Conservation (phyloP, 2,113 vertebrate species). For the Elephantulus edwardii region DNA sequence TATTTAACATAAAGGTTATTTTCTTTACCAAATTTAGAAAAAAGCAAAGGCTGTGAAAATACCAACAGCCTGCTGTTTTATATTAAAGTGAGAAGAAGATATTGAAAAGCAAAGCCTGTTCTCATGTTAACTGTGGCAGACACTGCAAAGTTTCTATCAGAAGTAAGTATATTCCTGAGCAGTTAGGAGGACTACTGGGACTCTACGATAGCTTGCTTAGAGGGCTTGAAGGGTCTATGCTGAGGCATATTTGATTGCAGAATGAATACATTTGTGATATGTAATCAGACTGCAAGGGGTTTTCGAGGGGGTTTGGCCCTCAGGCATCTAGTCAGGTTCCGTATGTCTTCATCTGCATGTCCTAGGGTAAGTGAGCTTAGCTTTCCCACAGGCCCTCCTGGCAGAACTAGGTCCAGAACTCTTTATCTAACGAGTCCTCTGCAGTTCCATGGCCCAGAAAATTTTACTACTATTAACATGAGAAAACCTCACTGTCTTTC, state of each 20-base stretch:
- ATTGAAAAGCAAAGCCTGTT: slow-evolving; percentile 47
- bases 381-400: not conserved
- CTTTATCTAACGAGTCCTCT: not conserved
- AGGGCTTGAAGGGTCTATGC: not conserved
- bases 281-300: not conserved
- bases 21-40: slow-evolving; percentile 54
- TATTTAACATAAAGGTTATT: not conserved
- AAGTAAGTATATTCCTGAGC: not conserved
- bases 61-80: slow-evolving; percentile 75
- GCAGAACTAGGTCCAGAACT: not conserved
- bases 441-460: not conserved
- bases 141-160: not conserved
- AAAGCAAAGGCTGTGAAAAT: slow-evolving; percentile 27
- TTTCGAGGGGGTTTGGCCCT: not conserved
- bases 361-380: not conserved
- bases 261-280: not conserved
- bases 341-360: not conserved
- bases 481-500: not conserved
- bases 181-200: not conserved
- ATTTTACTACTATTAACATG: not conserved
- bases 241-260: not conserved
- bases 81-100: slow-evolving; percentile 48
- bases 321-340: not conserved
- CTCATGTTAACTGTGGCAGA: slow-evolving; percentile 39
- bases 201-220: not conserved